Evolutionary conservation across 2,797 vertebrate genomes (phyloP).

Genomic region (Carduelis carduelis): DNA sequence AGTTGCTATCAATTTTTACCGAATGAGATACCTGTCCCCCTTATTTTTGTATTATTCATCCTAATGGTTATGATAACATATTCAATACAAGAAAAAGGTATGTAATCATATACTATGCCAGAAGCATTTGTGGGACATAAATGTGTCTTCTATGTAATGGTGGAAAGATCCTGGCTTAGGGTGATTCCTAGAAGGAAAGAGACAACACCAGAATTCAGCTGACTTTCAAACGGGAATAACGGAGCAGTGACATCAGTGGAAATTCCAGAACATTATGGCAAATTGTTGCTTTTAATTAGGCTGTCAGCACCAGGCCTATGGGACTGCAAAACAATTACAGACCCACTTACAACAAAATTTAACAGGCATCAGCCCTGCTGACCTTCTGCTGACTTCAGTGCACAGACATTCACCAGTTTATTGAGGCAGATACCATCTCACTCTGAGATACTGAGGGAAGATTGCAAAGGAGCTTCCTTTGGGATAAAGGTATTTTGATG

Average conservation of each 20-base stretch:
- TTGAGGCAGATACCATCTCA: not conserved
- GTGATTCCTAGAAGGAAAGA: not conserved
- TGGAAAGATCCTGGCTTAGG: not conserved
- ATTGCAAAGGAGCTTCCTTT: not conserved
- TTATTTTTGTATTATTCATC: not conserved
- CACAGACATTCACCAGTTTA: not conserved
- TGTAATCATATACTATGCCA: not conserved
- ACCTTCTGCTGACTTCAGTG: not conserved
- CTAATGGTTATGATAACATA: not conserved
- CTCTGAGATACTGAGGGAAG: not conserved
- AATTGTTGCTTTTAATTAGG: not conserved
- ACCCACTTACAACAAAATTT: not conserved
- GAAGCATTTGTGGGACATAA: not conserved
- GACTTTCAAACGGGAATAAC: not conserved
- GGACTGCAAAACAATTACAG: not conserved
- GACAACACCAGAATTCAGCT: not conserved
- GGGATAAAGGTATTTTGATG: not conserved
- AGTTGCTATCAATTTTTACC: not conserved
- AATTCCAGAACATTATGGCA: not conserved
- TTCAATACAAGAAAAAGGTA: not conserved
- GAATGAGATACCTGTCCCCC: not conserved
- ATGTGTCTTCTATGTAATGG: not conserved
- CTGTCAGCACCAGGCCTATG: not conserved
- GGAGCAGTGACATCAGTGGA: not conserved
- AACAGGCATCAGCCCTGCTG: not conserved